Evolutionary conservation across 2,113 vertebrate species (phyloP).

Genomic region (Notothenia coriiceps): DNA sequence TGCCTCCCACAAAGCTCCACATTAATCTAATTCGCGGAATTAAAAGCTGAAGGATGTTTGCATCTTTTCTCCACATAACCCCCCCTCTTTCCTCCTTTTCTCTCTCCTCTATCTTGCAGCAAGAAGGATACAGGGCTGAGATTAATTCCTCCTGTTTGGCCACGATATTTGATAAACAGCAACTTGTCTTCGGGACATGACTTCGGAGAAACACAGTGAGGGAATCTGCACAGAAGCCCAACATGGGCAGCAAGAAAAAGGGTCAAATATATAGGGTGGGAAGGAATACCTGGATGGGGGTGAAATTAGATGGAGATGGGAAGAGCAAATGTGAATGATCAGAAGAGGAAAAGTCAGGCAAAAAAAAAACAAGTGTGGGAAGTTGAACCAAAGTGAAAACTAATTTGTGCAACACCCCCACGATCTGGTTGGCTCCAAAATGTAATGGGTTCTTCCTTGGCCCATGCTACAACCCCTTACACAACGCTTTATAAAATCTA

Average conservation of each 20-base stretch:
- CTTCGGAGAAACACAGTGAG: slow-evolving; percentile 57
- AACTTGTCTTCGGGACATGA: slow-evolving; percentile 74
- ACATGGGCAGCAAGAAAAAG: slow-evolving; percentile 1
- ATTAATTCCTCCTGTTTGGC: slow-evolving; percentile 76
- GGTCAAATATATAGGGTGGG: background rate
- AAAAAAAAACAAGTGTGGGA: background rate
- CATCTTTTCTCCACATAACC: slow-evolving; percentile 28
- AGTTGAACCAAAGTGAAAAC: background rate
- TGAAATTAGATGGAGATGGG: slow-evolving; percentile 11
- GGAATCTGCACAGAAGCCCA: slow-evolving; percentile 46
- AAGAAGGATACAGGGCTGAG: slow-evolving; percentile 49
- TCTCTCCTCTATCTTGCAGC: slow-evolving; percentile 6
- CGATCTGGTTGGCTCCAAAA: too few species aligned
- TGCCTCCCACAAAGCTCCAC: slow-evolving; percentile 48
- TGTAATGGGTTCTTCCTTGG: too few species aligned
- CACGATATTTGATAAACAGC: slow-evolving; percentile 75
- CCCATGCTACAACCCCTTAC: too few species aligned
- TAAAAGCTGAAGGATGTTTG: slow-evolving; percentile 76
- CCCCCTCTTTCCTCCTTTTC: background rate
- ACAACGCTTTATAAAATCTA: too few species aligned
- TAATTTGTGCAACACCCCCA: too few species aligned
- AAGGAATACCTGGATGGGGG: background rate
- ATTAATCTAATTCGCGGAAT: slow-evolving; percentile 75
- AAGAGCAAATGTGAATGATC: slow-evolving; percentile 27
- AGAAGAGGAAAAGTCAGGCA: background rate